Conservation (phyloP, 2,888 invertebrate genomes). For the Drosophila neotestacea region DNA sequence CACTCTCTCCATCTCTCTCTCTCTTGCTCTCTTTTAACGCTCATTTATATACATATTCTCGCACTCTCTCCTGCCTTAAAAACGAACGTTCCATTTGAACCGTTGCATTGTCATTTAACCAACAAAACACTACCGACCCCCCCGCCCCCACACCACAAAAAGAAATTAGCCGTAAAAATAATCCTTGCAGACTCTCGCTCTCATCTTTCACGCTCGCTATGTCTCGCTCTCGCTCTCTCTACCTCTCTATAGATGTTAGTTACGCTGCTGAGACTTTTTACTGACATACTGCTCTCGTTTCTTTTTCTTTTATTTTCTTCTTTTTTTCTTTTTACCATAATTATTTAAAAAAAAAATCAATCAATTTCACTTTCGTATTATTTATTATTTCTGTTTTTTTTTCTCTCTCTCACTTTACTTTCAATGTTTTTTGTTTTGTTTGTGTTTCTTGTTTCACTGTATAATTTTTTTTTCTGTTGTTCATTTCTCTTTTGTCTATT, state of each 20-base stretch:
- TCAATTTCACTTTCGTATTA: conserved; percentile 29
- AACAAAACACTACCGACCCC: conserved; percentile 1
- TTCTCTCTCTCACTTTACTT: conserved; percentile 13
- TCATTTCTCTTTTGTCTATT: conserved; percentile 29
- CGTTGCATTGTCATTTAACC: conserved; percentile 5
- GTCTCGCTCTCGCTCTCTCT: conserved; percentile 15
- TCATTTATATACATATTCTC: not conserved
- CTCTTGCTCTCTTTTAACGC: not conserved
- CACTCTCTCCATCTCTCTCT: conserved; percentile 4
- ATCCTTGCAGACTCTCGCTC: conserved; percentile 10
- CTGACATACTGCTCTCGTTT: conserved; percentile 52
- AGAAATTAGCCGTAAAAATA: not conserved
- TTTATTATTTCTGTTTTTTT: conserved; percentile 8
- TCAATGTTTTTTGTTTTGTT: conserved; percentile 26
- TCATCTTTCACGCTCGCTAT: conserved; percentile 14
- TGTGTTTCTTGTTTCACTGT: conserved; percentile 17
- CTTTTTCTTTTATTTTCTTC: conserved; percentile 16
- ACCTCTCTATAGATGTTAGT: conserved; percentile 50
- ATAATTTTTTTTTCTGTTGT: conserved; percentile 4
- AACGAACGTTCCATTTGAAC: not conserved
- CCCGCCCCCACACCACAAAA: not conserved
- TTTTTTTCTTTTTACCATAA: conserved; percentile 15
- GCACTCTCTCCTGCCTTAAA: not conserved
- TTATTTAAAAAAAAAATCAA: conserved; percentile 12
- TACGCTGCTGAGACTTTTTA: conserved; percentile 50